Conservation (phyloP, 2,113 vertebrate genomes). For the Scatophagus argus region DNA sequence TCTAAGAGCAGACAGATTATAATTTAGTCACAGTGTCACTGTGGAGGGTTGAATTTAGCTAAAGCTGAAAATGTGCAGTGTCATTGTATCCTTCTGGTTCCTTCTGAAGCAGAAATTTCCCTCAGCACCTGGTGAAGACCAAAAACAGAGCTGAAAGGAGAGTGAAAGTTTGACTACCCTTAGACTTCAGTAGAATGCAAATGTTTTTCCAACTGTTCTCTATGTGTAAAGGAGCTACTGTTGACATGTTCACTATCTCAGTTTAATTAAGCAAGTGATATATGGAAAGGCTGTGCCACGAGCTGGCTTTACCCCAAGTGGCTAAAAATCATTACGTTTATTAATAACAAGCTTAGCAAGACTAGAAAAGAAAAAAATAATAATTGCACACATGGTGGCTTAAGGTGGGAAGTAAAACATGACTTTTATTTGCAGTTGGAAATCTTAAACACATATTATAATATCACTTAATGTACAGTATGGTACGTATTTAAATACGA, state of each 20-base stretch:
- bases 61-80: not conserved
- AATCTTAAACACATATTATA: not conserved
- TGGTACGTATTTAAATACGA: not conserved
- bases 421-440: not conserved
- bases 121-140: not conserved
- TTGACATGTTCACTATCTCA: not conserved
- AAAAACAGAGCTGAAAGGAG: not conserved
- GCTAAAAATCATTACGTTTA: not conserved
- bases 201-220: not conserved
- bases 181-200: not conserved
- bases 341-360: not conserved
- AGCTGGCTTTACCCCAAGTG: not conserved
- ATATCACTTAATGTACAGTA: not conserved
- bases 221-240: not conserved
- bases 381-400: no score
- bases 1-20: not conserved
- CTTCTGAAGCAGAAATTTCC: not conserved
- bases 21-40: not conserved
- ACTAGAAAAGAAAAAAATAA: no score
- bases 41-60: not conserved
- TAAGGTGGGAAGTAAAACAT: no score
- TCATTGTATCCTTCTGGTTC: no score
- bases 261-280: not conserved
- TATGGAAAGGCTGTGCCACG: not conserved
- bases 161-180: not conserved